Evolutionary conservation across 2,113 vertebrate species (phyloP), one percentile per base, ranked within the genome.

Genomic region (Origma solitaria): DNA sequence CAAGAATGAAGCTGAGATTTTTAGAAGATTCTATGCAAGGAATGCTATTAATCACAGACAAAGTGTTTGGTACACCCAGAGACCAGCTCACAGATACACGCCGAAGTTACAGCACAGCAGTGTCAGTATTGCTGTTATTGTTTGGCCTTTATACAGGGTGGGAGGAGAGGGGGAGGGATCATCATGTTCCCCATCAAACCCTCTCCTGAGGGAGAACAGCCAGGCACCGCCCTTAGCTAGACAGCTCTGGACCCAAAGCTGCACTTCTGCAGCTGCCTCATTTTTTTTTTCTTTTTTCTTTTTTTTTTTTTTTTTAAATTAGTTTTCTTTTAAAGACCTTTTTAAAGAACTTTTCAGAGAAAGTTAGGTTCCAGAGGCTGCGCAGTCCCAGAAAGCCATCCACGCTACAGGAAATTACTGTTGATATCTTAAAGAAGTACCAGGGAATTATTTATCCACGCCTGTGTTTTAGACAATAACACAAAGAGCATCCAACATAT

Each of bases 151-250:
- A 64, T 49, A 83, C 85, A 88, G 90, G 75, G 50, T 4, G 0
- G 60, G 56, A 82, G 64, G 76, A 77, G 30, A 61, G 24, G 65
- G 78, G 92, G 72, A 93, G 90, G 94, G 90, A 86, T 92, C 88
- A 33, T 15, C 37, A 60, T 88, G 94, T 92, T 97, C 95, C 56
- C 60, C 82, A 86, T 71, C 90, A 94, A 95, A 71, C 56, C 45
- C 72, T 50, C 82, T 93, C 95, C 82, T 71, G 62, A 95, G 90
- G 92, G 83, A 90, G 44, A 83, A 42, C 92, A 82, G 82, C 64
- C 58, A 92, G 95, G 76, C 95, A 91, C 92, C 90, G 15, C 94
- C 95, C 92, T 94, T 78, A 66, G 68, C 69, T 44, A 70, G 42
- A 47, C 64, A 81, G 24, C 7, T 71, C 51, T 92, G 68, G 85